phyloP scores from a whole-genome alignment of 2,888 invertebrate genomes.

The Micropterix aruncella region DNA sequence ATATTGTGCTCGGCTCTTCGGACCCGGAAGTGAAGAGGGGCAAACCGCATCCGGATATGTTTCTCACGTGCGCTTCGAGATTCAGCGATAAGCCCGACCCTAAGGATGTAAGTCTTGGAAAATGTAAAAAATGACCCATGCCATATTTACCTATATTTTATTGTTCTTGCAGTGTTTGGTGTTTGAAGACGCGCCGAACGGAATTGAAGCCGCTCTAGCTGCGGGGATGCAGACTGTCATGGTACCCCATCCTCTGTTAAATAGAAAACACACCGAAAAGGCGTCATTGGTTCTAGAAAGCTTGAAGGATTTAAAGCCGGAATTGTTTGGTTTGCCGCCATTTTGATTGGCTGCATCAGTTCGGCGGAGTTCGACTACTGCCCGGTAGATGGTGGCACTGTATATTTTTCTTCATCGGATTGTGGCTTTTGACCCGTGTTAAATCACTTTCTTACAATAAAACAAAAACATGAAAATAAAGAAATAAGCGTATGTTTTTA shows the following conservation, averaged over 20 bases:
- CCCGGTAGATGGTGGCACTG: too few species aligned
- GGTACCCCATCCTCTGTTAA: constrained; percentile 52
- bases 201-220: constrained; percentile 58
- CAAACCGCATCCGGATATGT: constrained; percentile 84
- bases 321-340: constrained; percentile 70
- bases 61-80: constrained; percentile 56
- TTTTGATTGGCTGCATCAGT: constrained; percentile 21
- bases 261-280: constrained; percentile 19
- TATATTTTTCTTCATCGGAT: too few species aligned
- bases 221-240: constrained; percentile 82
- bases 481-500: too few species aligned
- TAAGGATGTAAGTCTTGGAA: constrained; percentile 29
- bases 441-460: too few species aligned
- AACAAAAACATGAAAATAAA: too few species aligned
- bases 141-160: constrained; percentile 10
- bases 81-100: constrained; percentile 52
- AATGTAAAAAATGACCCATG: too few species aligned
- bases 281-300: constrained; percentile 59
- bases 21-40: constrained; percentile 74
- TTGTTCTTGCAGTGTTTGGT: constrained; percentile 53
- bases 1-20: constrained; percentile 65
- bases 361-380: neutral
- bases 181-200: constrained; percentile 86
- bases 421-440: too few species aligned
- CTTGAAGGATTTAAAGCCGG: constrained; percentile 67